These are phyloP conservation scores for Palythoa caribaeorum DNA, from an alignment of 92 coral and sea anemone species.

Conservation along the genomic window DNA sequence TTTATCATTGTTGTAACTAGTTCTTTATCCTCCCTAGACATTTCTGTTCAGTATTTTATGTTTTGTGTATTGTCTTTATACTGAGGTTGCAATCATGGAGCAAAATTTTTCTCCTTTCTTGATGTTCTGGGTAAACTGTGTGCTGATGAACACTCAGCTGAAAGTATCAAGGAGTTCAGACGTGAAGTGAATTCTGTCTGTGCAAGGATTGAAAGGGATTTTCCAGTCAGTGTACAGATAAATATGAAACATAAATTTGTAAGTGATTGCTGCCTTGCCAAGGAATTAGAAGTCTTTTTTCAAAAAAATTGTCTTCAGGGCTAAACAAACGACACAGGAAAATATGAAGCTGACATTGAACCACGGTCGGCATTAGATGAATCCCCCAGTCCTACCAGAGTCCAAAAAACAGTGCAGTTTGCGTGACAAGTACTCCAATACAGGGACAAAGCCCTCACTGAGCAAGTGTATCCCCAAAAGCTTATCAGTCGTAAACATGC, in stretches of 20 bases:
- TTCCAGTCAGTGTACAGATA: neutral
- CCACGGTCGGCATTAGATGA: neutral
- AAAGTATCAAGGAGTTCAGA: neutral
- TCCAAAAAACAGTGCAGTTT: conserved; percentile 30
- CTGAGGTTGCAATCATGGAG: too few relatives aligned
- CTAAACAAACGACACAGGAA: too few relatives aligned
- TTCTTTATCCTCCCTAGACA: too few relatives aligned
- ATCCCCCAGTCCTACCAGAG: conserved; percentile 10
- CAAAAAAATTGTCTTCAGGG: too few relatives aligned
- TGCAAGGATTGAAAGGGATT: neutral
- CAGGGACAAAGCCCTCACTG: neutral
- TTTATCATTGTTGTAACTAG: too few relatives aligned
- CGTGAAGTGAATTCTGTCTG: neutral
- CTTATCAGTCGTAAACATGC: conserved; percentile 12
- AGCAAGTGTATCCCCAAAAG: conserved; percentile 32
- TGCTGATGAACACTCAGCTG: neutral
- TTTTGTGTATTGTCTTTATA: too few relatives aligned
- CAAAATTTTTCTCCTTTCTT: too few relatives aligned
- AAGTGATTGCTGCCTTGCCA: too few relatives aligned
- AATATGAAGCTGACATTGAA: too few relatives aligned
- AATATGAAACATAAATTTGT: too few relatives aligned
- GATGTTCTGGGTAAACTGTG: neutral
- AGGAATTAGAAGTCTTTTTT: too few relatives aligned
- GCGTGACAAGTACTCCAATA: conserved; percentile 9
- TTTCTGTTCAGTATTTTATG: too few relatives aligned